Percentiles rank a stretch among this genome's conserved stretches.
Evolutionary conservation across 2,888 invertebrate species (phyloP).

Genomic region (Adineta ricciae): DNA sequence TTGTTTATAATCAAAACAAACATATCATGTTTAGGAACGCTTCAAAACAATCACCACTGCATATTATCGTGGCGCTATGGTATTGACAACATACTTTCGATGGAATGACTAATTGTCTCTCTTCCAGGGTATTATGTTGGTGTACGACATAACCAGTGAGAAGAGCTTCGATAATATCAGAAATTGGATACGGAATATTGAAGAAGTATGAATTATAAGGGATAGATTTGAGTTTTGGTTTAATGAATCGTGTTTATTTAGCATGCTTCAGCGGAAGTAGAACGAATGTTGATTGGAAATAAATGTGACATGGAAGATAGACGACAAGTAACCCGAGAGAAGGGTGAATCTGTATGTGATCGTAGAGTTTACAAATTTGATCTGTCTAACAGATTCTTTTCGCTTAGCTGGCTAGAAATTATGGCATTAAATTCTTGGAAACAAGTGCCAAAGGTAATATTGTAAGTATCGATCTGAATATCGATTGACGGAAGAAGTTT

Average conservation of each 20-base stretch:
- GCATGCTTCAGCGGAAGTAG: constrained; percentile 97
- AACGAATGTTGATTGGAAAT: constrained; percentile 90
- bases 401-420: constrained; percentile 72
- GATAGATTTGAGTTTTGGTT: neutral
- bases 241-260: neutral
- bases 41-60: constrained; percentile 59
- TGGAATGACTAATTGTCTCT: neutral
- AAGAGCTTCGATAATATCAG: constrained; percentile 98
- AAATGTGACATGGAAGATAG: constrained; percentile 95
- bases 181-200: constrained; percentile 97
- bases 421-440: constrained; percentile 97
- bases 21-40: neutral
- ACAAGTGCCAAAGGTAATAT: constrained; percentile 87
- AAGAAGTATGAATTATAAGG: constrained; percentile 54
- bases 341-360: constrained; percentile 62
- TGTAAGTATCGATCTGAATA: constrained; percentile 34
- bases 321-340: constrained; percentile 85
- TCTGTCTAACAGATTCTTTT: neutral
- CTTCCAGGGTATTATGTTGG: constrained; percentile 77
- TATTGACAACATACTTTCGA: neutral
- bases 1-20: neutral
- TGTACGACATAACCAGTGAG: constrained; percentile 97
- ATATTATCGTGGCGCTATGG: constrained; percentile 95
- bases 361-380: neutral
- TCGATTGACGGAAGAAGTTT: neutral